Percentiles rank a stretch among this genome's conserved stretches.
These are phyloP conservation scores for Mastomys coucha DNA, from an alignment of 2,113 vertebrate species.

Conservation along the genomic window DNA sequence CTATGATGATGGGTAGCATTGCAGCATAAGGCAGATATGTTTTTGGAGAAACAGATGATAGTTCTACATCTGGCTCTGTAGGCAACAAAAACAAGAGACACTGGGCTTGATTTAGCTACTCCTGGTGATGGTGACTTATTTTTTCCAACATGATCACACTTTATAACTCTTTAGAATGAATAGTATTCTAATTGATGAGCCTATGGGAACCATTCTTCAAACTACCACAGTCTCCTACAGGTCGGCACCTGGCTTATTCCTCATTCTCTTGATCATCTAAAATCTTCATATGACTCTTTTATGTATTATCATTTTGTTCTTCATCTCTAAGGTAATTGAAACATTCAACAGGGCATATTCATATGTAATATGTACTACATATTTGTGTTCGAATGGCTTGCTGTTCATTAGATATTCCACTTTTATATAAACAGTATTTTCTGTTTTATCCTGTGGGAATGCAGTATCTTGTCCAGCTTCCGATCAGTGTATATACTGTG, in stretches of 20 bases:
- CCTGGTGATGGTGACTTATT: background rate
- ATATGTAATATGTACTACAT: background rate
- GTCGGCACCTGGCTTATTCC: fast-evolving
- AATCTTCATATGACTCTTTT: background rate
- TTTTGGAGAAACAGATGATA: background rate
- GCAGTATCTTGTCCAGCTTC: background rate
- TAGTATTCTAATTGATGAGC: background rate
- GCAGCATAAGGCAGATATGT: background rate
- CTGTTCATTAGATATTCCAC: slow-evolving; percentile 1
- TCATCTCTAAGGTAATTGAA: background rate
- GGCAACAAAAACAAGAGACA: background rate
- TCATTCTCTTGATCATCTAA: background rate
- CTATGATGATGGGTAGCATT: background rate
- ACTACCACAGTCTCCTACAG: too few species aligned
- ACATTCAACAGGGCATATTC: background rate
- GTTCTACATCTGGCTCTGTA: background rate
- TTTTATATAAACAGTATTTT: background rate
- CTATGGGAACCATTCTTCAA: background rate
- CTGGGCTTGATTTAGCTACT: background rate
- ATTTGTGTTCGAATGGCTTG: background rate
- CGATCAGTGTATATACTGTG: background rate
- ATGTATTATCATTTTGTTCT: background rate
- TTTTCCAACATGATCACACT: background rate
- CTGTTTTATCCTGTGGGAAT: background rate
- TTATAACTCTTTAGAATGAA: background rate